These are phyloP conservation scores for Anagrus nilaparvatae DNA, from an alignment of 1,140 invertebrate genomes.

Conservation along the genomic window DNA sequence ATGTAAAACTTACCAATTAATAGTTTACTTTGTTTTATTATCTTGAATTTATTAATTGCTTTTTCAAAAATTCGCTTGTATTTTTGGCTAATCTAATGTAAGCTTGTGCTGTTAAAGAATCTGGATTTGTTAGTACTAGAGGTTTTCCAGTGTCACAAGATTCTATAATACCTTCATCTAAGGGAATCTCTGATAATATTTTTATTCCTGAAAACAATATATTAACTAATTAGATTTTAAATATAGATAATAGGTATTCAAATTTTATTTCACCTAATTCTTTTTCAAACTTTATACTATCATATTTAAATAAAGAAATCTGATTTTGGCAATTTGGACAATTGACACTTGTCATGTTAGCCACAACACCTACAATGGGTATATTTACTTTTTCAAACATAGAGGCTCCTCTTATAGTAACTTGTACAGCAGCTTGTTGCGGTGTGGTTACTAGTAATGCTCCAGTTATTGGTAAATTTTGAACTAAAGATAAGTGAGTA, in stretches of 20 bases:
- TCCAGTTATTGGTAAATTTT: conserved; percentile 77
- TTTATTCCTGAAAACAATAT: conserved; percentile 24
- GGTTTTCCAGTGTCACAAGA: conserved; percentile 68
- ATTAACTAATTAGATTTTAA: conserved; percentile 6
- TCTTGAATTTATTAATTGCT: conserved; percentile 16
- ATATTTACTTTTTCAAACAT: conserved; percentile 75
- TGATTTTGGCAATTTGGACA: conserved; percentile 61
- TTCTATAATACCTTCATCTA: conserved; percentile 58
- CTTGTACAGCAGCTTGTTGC: conserved; percentile 70
- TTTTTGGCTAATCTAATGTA: conserved; percentile 48
- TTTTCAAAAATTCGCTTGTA: conserved; percentile 40
- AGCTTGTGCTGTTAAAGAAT: conserved; percentile 45
- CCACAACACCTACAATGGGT: conserved; percentile 70
- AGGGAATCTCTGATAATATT: conserved; percentile 63
- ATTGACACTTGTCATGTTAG: conserved; percentile 72
- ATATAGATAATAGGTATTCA: neutral
- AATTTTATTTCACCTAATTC: conserved; percentile 37
- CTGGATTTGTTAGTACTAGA: conserved; percentile 58
- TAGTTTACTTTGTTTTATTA: too few species aligned
- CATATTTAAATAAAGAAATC: conserved; percentile 52
- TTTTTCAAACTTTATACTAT: conserved; percentile 42
- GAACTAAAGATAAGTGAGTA: conserved; percentile 76
- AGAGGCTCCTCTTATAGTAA: conserved; percentile 64
- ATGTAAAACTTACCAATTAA: too few species aligned
- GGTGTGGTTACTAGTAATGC: conserved; percentile 78